Evolutionary conservation across 2,113 vertebrate species (phyloP).

Genomic region (Pygoscelis antarcticus): DNA sequence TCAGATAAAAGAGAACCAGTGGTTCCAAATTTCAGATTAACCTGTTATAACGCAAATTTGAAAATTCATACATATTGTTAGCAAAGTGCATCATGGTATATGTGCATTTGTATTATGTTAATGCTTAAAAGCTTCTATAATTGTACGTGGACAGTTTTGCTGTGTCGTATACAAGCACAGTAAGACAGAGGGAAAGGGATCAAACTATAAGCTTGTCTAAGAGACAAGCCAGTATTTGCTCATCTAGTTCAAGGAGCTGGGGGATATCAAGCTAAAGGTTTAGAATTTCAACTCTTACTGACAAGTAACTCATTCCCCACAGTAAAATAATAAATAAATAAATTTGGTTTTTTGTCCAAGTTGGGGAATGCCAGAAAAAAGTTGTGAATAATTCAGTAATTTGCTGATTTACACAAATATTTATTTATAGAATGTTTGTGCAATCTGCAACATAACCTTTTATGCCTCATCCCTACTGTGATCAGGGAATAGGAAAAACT

Average conservation of each 20-base stretch:
- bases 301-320: neutral
- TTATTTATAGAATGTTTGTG: neutral
- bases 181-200: neutral
- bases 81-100: accelerated
- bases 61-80: neutral
- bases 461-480: neutral
- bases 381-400: neutral
- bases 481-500: neutral
- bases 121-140: neutral
- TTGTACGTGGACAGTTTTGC: neutral
- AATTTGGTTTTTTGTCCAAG: neutral
- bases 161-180: neutral
- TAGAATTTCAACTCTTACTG: neutral
- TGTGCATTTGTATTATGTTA: neutral
- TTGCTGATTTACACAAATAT: neutral
- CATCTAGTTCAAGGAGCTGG: neutral
- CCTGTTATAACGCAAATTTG: neutral
- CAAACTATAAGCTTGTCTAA: neutral
- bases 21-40: neutral
- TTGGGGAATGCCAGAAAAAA: neutral
- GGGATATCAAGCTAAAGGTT: neutral
- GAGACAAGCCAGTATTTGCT: neutral
- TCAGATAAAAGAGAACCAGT: neutral
- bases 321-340: neutral
- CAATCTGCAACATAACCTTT: neutral